These are phyloP conservation scores for Lepilemur ruficaudatus DNA, from an alignment of 2,797 vertebrate species.

Conservation along the genomic window DNA sequence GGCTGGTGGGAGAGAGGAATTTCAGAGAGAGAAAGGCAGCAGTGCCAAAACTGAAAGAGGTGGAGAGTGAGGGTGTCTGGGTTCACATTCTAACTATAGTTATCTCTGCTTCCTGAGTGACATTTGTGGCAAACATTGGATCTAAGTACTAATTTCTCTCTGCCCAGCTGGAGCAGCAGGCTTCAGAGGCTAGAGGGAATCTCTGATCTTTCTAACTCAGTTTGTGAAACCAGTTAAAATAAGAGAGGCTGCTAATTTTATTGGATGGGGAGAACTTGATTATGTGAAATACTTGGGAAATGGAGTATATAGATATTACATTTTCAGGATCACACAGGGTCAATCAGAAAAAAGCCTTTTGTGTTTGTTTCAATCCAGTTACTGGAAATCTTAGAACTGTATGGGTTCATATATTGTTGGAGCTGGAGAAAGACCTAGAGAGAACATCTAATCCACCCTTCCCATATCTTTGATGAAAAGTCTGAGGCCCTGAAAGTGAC, in stretches of 20 bases:
- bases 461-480: not conserved
- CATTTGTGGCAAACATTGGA: not conserved
- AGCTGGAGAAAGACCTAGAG: not conserved
- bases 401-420: not conserved
- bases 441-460: not conserved
- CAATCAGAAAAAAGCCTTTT: conserved; percentile 21
- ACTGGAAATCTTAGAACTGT: not conserved
- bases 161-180: not conserved
- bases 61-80: not conserved
- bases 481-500: not conserved
- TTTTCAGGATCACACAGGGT: not conserved
- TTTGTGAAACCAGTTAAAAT: conserved; percentile 29
- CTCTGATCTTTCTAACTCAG: not conserved
- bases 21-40: not conserved
- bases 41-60: not conserved
- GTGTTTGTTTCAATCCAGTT: conserved; percentile 24
- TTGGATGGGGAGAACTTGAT: not conserved
- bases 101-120: not conserved
- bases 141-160: not conserved
- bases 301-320: not conserved
- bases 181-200: not conserved
- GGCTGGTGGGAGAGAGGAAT: not conserved
- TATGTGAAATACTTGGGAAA: not conserved
- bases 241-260: not conserved
- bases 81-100: not conserved